A percentile compares a stretch with the other conserved stretches of the same genome.
phyloP scores from a whole-genome alignment of 1,140 invertebrate genomes.

The Procambarus virginalis region DNA sequence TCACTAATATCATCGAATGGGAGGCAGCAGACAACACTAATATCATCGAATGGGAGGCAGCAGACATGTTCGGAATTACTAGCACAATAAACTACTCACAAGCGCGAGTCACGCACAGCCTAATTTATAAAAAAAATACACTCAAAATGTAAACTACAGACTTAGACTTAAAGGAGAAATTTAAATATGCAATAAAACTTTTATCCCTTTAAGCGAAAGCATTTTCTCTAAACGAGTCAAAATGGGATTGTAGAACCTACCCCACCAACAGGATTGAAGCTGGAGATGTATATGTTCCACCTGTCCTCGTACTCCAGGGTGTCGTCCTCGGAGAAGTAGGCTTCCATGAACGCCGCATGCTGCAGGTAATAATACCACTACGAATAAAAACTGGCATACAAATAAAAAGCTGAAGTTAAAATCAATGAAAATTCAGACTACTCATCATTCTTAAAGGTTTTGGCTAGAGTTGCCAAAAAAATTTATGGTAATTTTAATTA shows the following conservation, averaged over 20 bases:
- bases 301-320: conserved; percentile 65
- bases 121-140: too few species aligned
- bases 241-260: background rate
- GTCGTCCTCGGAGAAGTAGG: conserved; percentile 68
- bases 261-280: conserved; percentile 70
- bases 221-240: too few species aligned
- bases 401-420: background rate
- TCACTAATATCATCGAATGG: too few species aligned
- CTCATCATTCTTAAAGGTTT: background rate
- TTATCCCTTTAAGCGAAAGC: too few species aligned
- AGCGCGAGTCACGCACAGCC: too few species aligned
- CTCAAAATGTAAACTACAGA: too few species aligned
- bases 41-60: too few species aligned
- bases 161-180: too few species aligned
- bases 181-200: too few species aligned
- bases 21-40: too few species aligned
- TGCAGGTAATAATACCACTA: conserved; percentile 12
- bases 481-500: background rate
- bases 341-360: conserved; percentile 71
- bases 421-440: background rate
- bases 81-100: too few species aligned
- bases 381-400: background rate
- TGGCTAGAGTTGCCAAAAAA: background rate
- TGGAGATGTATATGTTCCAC: conserved; percentile 72
- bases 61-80: too few species aligned